Base-by-base conservation (phyloP, 1,140 invertebrate genomes). In the Anastrepha ludens region DNA sequence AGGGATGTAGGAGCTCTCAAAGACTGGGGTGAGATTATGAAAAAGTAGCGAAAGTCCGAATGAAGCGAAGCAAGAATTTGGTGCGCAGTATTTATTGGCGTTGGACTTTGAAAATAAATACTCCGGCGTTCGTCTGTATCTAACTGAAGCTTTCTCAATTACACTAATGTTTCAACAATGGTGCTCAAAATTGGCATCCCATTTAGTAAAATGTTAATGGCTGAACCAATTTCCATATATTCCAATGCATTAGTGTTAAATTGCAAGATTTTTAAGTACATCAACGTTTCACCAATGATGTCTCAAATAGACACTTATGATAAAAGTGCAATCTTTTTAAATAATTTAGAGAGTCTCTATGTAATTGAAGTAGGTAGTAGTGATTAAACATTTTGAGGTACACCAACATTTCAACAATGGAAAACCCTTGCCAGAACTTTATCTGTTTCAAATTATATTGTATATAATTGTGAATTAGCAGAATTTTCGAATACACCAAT, bases 261-360 rank as follows among this genome's bases (percentile, higher is more conserved):
- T 67, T 67, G 1, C 6, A 29, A 20, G 3, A 7, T 29, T 29
- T 67, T 67, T 67, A 7, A 50, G 15, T 78, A 55, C 74, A 81
- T 9, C 74, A 81, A 81, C n/a, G n/a, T 2, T 58, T 13, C 74
- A 81, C 74, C 41, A 74, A 74, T 47, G 67, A 4, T 70, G 39
- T 41, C 41, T 70, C 0, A 44, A 44, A 17, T 70, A 39, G 3
- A 17, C 44, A 39, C 20, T 8, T 5, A 70, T 15, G 9, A 70
- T 11, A 17, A 41, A 70, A 39, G 0, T 70, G 2, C 13, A 13
- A 29, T 15, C 0, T 2, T 70, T 70, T 44, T 13, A 70, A 13
- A 13, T 15, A 5, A 1, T n/a, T n/a, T 17, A 62, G 5, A 29
- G 2, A 2, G n/a, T 39, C 60, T 5, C 11, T 5, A 5, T 15